Percentiles rank a stretch among this genome's conserved stretches.
These are phyloP conservation scores for Heliconius hewitsoni DNA, from an alignment of 1,140 invertebrate species.

Conservation along the genomic window DNA sequence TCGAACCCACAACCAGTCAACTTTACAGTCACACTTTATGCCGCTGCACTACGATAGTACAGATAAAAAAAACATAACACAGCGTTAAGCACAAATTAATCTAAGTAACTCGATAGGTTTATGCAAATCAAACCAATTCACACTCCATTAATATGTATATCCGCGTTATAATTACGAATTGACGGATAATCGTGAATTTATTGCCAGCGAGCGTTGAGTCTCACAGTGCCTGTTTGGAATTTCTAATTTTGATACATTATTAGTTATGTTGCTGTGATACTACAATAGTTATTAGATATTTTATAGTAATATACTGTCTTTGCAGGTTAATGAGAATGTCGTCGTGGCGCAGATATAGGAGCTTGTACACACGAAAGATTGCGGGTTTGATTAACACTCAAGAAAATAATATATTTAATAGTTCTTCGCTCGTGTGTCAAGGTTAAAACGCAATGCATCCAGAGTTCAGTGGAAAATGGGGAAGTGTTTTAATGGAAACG, in stretches of 20 bases:
- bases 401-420: no score
- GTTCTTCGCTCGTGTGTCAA: no score
- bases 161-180: conserved; percentile 43
- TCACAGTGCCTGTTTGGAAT: neutral
- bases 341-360: no score
- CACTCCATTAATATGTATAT: conserved; percentile 47
- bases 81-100: conserved; percentile 1
- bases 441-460: no score
- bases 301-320: neutral
- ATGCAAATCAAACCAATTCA: conserved; percentile 45
- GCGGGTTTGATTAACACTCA: no score
- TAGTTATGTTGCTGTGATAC: neutral
- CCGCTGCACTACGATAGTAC: no score
- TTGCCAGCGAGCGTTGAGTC: conserved; percentile 17
- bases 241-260: conserved; percentile 4
- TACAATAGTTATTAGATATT: neutral
- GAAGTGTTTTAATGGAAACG: no score
- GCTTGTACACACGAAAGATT: no score
- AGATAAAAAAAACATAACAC: neutral
- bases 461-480: no score
- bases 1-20: no score
- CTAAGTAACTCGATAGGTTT: conserved; percentile 44
- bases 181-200: conserved; percentile 27
- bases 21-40: no score
- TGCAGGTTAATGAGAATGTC: neutral